Conservation (phyloP, 2,888 invertebrate species). For the Latheticus oryzae region DNA sequence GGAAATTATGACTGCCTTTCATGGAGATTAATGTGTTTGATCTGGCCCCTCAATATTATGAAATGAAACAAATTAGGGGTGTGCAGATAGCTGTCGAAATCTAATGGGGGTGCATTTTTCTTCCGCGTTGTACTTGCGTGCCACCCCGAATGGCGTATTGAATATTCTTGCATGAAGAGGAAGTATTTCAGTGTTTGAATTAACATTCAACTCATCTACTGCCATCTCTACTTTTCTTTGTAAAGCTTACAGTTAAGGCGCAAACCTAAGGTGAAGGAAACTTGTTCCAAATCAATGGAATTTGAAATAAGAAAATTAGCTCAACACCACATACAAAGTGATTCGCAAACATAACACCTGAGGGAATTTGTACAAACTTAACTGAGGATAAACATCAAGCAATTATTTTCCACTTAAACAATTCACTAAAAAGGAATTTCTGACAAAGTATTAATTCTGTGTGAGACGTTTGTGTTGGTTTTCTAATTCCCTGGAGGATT, state of each 20-base stretch:
- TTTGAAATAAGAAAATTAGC: too few relatives aligned
- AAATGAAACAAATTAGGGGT: slow-evolving; percentile 44
- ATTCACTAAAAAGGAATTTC: slow-evolving; percentile 44
- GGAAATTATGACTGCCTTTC: slow-evolving; percentile 62
- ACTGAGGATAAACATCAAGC: slow-evolving; percentile 43
- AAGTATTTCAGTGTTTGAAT: too few relatives aligned
- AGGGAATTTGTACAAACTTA: slow-evolving; percentile 28
- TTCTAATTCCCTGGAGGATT: slow-evolving; percentile 34
- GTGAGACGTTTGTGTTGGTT: slow-evolving; percentile 42
- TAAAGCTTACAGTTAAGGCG: slow-evolving; percentile 6
- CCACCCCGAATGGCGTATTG: slow-evolving; percentile 23
- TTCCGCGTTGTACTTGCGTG: slow-evolving; percentile 24
- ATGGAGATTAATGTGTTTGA: slow-evolving; percentile 60
- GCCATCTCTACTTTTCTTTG: neutral
- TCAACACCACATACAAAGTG: slow-evolving; percentile 18
- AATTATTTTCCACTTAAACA: slow-evolving; percentile 44
- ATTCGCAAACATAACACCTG: slow-evolving; percentile 30
- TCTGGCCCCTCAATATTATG: slow-evolving; percentile 48
- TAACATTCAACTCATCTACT: too few relatives aligned
- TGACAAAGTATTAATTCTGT: slow-evolving; percentile 40
- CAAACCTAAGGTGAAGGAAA: slow-evolving; percentile 15
- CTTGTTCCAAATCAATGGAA: too few relatives aligned
- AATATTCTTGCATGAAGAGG: slow-evolving; percentile 13
- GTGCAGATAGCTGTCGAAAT: slow-evolving; percentile 41
- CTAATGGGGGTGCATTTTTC: slow-evolving; percentile 41